Conservation (phyloP, 2,797 vertebrate species). For the Salmo trutta region DNA sequence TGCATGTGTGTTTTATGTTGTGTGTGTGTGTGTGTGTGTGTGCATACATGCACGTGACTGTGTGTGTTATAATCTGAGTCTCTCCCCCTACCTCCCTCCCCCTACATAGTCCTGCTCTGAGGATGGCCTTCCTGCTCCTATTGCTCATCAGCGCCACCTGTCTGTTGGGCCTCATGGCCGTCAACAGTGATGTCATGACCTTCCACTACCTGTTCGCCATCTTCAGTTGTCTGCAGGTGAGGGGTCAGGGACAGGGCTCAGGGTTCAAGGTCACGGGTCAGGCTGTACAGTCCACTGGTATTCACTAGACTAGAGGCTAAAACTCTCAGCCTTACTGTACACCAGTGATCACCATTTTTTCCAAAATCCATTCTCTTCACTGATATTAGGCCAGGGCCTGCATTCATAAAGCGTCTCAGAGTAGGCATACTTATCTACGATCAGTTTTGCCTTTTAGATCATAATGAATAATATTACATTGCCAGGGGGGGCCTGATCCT, state of each 20-base stretch:
- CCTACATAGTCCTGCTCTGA: constrained; percentile 79
- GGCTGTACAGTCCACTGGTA: not conserved
- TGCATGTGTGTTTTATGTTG: too few relatives aligned
- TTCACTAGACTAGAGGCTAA: not conserved
- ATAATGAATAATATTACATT: not conserved
- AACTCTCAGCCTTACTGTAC: not conserved
- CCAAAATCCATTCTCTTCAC: too few relatives aligned
- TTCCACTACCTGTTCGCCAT: constrained; percentile 97
- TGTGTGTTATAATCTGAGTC: constrained; percentile 12
- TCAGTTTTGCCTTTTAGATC: not conserved
- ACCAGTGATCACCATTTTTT: not conserved
- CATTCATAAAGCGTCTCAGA: not conserved
- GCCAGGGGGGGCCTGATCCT: not conserved
- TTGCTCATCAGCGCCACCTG: constrained; percentile 91
- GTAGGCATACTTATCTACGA: not conserved
- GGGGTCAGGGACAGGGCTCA: not conserved
- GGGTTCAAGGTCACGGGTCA: not conserved
- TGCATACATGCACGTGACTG: not conserved
- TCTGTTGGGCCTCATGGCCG: constrained; percentile 93
- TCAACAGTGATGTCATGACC: constrained; percentile 88
- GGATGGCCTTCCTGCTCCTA: constrained; percentile 89
- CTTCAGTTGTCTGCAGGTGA: constrained; percentile 93
- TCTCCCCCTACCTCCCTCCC: not conserved
- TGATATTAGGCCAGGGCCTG: not conserved
- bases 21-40: too few relatives aligned